phyloP scores from a whole-genome alignment of 1,140 invertebrate species.

The Steinernema feltiae region DNA sequence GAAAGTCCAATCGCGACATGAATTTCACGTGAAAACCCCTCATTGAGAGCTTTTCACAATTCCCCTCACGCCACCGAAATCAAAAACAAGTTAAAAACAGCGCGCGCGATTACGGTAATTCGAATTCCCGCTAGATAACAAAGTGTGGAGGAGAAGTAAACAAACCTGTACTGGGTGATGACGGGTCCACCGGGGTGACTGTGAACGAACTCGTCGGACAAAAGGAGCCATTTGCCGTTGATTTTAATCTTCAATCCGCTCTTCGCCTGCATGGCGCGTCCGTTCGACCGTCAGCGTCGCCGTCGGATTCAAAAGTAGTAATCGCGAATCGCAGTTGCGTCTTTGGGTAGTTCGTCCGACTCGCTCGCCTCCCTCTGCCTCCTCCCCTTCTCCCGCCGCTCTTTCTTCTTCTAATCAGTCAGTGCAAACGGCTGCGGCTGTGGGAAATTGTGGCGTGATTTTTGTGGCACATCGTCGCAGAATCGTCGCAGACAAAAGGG shows the following conservation, averaged over 20 bases:
- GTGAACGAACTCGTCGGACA: conserved; percentile 45
- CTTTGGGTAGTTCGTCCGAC: conserved; percentile 11
- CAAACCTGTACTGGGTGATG: conserved; percentile 52
- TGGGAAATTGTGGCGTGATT: conserved; percentile 30
- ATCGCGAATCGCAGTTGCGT: conserved; percentile 2
- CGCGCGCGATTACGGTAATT: too few relatives aligned
- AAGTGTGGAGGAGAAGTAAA: neutral
- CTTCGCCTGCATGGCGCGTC: neutral
- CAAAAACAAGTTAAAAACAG: too few relatives aligned
- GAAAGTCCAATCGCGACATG: too few relatives aligned
- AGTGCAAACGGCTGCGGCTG: neutral
- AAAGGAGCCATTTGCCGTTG: conserved; percentile 49
- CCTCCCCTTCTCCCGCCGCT: neutral
- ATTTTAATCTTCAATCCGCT: conserved; percentile 38
- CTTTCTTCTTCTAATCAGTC: neutral
- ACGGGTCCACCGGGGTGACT: conserved; percentile 53
- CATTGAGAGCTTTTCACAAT: too few relatives aligned
- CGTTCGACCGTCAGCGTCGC: neutral
- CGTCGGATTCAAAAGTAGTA: conserved; percentile 18
- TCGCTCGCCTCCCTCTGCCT: neutral
- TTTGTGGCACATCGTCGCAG: conserved; percentile 19
- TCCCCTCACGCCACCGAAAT: too few relatives aligned
- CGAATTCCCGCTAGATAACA: too few relatives aligned
- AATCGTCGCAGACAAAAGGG: neutral
- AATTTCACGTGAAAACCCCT: too few relatives aligned